Evolutionary conservation across 1,140 invertebrate genomes (phyloP), one percentile per base, ranked within the genome.

Genomic region (Nasonia vitripennis): DNA sequence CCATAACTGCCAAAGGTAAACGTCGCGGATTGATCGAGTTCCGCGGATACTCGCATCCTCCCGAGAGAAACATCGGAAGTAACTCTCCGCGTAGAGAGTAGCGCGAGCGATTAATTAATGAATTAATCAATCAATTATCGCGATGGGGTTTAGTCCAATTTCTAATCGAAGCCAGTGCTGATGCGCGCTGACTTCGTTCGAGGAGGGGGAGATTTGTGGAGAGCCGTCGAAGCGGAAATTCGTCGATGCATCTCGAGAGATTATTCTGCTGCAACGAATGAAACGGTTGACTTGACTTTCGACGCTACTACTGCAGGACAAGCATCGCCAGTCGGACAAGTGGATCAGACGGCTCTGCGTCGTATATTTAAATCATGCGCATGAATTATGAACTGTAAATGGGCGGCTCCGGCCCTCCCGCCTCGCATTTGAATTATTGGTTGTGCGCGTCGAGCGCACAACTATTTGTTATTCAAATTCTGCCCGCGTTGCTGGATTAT

Each of bases 331-430:
- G 3, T 37, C 37, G 17, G 31, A n/a, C 27, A 31, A 37, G 27
- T 31, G 71, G 34, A 74, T 74, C 27, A 74, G 67, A 10, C 67
- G 9, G 20, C n/a, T 10, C n/a, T 74, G 71, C 34, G 55, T 75
- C 73, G 10, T 45, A 45, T 45, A 45, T 45, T 75, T 75, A 37
- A 41, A 81, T 80, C 31, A 67, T 48, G 34, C 55, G 31, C 55
- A 68, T 68, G 78, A 80, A 31, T 81, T 81, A 71, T 51, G 14
- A 80, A 45, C 31, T 80, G 37, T 48, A 70, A 80, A 80, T 48
- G 55, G 37, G 11, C 41, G 23, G 17, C 20, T 62, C 55, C 55
- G 14, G 14, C 14, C 48, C 48, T 51, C 48, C 9, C 4, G 9
- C 37, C 27, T 27, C 5, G 37, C 4, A 48, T 20, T 48, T 80